Percentiles rank a stretch among this genome's conserved stretches.
Evolutionary conservation across 2,113 vertebrate species (phyloP).

Genomic region (Tragelaphus strepsiceros): DNA sequence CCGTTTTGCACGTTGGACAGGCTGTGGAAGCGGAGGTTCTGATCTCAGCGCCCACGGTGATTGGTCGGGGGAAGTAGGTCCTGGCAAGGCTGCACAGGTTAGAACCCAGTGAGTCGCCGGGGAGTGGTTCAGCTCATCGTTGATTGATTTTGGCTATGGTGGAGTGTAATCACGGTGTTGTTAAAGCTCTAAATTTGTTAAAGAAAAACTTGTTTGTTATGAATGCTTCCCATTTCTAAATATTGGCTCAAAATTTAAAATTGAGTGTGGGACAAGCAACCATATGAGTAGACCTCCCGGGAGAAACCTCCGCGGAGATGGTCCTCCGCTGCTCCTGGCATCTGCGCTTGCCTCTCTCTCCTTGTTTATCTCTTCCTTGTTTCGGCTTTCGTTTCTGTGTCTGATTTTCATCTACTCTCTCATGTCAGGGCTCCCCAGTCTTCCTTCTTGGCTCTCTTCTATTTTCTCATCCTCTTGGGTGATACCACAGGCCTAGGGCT

Average conservation of each 20-base stretch:
- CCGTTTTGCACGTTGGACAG: not conserved
- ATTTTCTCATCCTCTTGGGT: not conserved
- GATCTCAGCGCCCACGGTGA: rapidly evolving
- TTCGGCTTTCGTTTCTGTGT: not conserved
- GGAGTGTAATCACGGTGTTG: not conserved
- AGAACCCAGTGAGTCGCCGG: not conserved
- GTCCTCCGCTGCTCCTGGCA: not conserved
- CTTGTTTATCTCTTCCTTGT: not conserved
- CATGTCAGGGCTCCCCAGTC: not conserved
- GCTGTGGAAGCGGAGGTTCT: not conserved
- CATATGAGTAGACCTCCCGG: not conserved
- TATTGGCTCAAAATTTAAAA: not conserved
- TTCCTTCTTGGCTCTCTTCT: not conserved
- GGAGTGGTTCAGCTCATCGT: not conserved
- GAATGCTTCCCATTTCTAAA: slow-evolving; percentile 26
- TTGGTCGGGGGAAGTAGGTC: not conserved
- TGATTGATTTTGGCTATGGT: not conserved
- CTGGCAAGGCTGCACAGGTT: rapidly evolving
- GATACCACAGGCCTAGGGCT: not conserved
- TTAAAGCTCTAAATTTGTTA: not conserved
- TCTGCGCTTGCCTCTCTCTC: not conserved
- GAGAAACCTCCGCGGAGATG: not conserved
- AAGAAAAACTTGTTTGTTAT: not conserved
- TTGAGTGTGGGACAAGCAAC: not conserved
- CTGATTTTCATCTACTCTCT: not conserved